Evolutionary conservation across 2,888 invertebrate genomes (phyloP).

Genomic region (Antheraea assamensis): DNA sequence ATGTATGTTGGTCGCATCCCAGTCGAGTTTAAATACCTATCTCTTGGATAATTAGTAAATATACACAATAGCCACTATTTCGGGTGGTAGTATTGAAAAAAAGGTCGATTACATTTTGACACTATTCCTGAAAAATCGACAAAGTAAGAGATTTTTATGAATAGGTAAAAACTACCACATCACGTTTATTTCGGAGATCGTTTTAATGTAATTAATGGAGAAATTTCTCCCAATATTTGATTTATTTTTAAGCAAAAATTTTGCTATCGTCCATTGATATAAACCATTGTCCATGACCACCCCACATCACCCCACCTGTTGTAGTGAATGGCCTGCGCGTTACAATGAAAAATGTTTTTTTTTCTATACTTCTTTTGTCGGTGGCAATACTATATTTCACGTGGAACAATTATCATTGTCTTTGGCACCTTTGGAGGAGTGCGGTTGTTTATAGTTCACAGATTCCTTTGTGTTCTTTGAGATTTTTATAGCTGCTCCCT

Average conservation of each 20-base stretch:
- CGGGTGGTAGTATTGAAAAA: too few relatives aligned
- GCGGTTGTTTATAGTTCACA: constrained; percentile 33
- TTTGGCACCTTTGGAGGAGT: constrained; percentile 73
- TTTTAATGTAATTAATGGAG: constrained; percentile 67
- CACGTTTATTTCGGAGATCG: constrained; percentile 47
- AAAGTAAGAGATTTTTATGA: background rate
- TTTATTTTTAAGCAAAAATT: constrained; percentile 62
- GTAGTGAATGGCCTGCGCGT: constrained; percentile 70
- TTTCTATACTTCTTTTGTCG: constrained; percentile 72
- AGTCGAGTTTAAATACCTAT: too few relatives aligned
- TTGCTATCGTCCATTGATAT: constrained; percentile 76
- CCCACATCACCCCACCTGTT: constrained; percentile 72
- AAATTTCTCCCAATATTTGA: constrained; percentile 57
- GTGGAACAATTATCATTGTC: constrained; percentile 82
- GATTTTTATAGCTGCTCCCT: constrained; percentile 39
- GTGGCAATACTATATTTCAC: constrained; percentile 80
- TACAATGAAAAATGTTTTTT: constrained; percentile 78
- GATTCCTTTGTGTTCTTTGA: constrained; percentile 44
- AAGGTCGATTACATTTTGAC: background rate
- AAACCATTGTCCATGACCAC: constrained; percentile 73
- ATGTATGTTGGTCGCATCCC: too few relatives aligned
- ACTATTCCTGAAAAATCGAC: background rate
- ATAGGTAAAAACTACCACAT: constrained; percentile 28
- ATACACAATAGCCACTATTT: too few relatives aligned
- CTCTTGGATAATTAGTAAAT: too few relatives aligned